phyloP scores from a whole-genome alignment of 2,113 vertebrate genomes.

The Danionella cerebrum region DNA sequence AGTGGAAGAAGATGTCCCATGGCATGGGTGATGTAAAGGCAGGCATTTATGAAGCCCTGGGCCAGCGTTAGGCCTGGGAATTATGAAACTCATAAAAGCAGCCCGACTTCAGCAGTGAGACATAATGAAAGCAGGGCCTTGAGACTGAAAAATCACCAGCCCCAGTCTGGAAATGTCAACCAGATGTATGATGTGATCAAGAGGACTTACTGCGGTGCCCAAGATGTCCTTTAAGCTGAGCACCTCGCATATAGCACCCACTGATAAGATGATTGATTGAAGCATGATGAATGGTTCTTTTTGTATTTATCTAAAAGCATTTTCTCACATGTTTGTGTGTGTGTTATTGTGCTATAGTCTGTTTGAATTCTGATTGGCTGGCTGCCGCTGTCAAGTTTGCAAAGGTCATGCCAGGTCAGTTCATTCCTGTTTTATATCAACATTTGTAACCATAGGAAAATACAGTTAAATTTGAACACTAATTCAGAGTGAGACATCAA shows the following conservation, averaged over 20 bases:
- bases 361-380: no score
- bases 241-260: background rate
- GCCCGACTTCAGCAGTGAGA: background rate
- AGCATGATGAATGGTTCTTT: background rate
- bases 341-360: no score
- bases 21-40: conserved; percentile 6
- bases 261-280: conserved; percentile 4
- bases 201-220: background rate
- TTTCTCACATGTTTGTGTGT: no score
- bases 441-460: no score
- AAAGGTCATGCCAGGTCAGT: no score
- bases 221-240: conserved; percentile 25
- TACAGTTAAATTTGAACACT: no score
- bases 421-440: no score
- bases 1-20: background rate
- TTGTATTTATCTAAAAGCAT: no score
- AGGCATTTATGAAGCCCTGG: conserved; percentile 29
- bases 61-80: conserved; percentile 14
- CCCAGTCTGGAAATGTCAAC: conserved; percentile 29
- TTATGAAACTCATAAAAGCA: conserved; percentile 40
- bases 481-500: no score
- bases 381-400: no score
- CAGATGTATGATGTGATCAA: conserved; percentile 28
- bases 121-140: conserved; percentile 36
- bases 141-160: conserved; percentile 24